Percentiles rank a stretch among this genome's conserved stretches.
Conservation (phyloP, 2,113 vertebrate genomes). For the Dipodomys ordii region DNA sequence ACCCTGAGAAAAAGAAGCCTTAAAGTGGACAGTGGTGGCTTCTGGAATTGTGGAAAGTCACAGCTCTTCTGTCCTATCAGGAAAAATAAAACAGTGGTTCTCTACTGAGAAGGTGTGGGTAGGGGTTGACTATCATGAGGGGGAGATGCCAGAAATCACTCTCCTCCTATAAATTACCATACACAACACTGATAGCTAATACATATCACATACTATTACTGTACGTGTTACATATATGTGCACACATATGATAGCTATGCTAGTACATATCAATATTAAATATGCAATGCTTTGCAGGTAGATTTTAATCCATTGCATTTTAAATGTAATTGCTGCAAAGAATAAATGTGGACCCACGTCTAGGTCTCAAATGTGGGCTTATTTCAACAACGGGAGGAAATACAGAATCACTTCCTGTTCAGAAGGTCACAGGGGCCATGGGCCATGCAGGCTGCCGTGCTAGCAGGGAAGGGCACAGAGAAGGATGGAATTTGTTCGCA, state of each 20-base stretch:
- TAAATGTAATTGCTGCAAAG: neutral
- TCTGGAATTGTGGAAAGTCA: neutral
- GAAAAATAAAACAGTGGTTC: neutral
- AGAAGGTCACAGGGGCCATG: neutral
- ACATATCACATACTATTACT: too few relatives aligned
- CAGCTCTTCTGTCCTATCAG: neutral
- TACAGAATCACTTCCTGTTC: neutral
- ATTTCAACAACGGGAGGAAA: neutral
- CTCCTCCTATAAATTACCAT: too few relatives aligned
- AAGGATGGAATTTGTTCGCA: neutral
- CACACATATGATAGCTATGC: neutral
- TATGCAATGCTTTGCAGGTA: too few relatives aligned
- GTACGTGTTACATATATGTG: too few relatives aligned
- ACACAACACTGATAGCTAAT: too few relatives aligned
- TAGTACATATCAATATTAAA: neutral
- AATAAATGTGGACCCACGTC: neutral
- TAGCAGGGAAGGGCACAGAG: conserved; percentile 6
- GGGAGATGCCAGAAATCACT: too few relatives aligned
- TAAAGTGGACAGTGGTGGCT: rapidly evolving
- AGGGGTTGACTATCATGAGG: neutral
- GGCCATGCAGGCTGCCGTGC: neutral
- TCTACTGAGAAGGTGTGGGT: neutral
- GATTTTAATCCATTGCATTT: neutral
- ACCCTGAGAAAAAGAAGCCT: neutral
- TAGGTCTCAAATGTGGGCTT: neutral